Evolutionary conservation across 2,113 vertebrate species (phyloP), one percentile per base, ranked within the genome.

Genomic region (Semicossyphus pulcher): DNA sequence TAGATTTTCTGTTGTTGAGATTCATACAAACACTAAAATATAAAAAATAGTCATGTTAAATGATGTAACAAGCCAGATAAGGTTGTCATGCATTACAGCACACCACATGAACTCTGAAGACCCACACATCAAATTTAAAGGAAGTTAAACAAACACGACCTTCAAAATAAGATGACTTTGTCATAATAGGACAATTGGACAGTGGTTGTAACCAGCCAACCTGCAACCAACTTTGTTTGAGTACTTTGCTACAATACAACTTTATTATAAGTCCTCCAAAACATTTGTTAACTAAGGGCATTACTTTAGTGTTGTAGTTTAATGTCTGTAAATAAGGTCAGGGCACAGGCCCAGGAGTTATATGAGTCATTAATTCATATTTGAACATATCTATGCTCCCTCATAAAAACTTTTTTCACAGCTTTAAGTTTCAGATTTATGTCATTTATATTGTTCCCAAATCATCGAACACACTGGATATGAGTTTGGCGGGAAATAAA

Each of bases 201-300:
- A 73, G 72, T 76, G 77, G 86, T 87, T 92, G 90, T 85, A 86
- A 84, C 90, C 91, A 90, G 90, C 86, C 91, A 91, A 89, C 88
- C 80, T 71, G 26, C 59, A 82, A 65, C 62, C 66, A 59, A 32
- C n/a, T n/a, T n/a, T n/a, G n/a, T n/a, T n/a, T n/a, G n/a, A n/a
- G 7, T 7, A 44, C 2, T 42, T 34, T 36, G 36, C 18, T 23
- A 41, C 1, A 52, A 32, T 7, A 36, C 15, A 49, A 15, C 9
- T 49, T 51, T 0, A 44, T 37, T 48, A 36, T 48, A 31, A 34
- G 15, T 45, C 57, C 7, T 63, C 7, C n/a, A 29, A 23, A 58
- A 53, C 10, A 57, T 70, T 15, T 47, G 21, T 54, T 63, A 12
- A 48, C 31, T 16, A 29, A 31, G 11, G 18, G 34, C 7, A 25